A percentile compares a stretch with the other conserved stretches of the same genome.
phyloP scores from a whole-genome alignment of 2,797 vertebrate genomes.

The Etheostoma nigrum region DNA sequence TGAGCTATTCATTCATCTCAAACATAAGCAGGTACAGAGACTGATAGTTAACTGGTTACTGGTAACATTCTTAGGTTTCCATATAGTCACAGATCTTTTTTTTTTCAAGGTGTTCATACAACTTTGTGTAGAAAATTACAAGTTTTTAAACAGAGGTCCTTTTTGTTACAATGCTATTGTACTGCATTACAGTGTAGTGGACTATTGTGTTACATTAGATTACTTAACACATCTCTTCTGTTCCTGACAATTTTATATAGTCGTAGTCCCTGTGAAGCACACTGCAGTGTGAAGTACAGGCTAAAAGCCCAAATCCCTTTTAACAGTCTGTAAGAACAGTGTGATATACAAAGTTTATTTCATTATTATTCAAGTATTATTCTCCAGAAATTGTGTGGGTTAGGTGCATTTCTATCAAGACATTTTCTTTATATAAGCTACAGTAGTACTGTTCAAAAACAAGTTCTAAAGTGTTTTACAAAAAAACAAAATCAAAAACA shows the following conservation, averaged over 20 bases:
- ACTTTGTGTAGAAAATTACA: neutral
- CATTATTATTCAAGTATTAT: neutral
- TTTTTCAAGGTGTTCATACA: neutral
- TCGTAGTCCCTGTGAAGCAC: neutral
- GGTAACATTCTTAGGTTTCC: constrained; percentile 4
- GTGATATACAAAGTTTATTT: neutral
- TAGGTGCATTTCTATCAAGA: neutral
- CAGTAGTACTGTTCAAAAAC: neutral
- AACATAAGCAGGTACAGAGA: constrained; percentile 12
- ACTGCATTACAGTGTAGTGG: neutral
- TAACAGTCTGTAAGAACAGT: neutral
- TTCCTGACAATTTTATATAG: neutral
- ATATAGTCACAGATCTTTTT: neutral
- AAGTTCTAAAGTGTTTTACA: neutral
- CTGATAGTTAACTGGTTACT: neutral
- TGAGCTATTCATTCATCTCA: constrained; percentile 22
- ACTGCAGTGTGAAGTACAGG: too few relatives aligned
- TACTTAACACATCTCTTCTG: neutral
- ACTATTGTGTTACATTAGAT: neutral
- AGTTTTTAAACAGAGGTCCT: neutral
- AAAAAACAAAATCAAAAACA: too few relatives aligned
- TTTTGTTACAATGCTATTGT: neutral
- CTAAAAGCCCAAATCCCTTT: too few relatives aligned
- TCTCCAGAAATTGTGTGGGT: neutral
- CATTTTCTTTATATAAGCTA: neutral